phyloP scores from a whole-genome alignment of 2,888 invertebrate genomes.

The Microdon myrmicae region DNA sequence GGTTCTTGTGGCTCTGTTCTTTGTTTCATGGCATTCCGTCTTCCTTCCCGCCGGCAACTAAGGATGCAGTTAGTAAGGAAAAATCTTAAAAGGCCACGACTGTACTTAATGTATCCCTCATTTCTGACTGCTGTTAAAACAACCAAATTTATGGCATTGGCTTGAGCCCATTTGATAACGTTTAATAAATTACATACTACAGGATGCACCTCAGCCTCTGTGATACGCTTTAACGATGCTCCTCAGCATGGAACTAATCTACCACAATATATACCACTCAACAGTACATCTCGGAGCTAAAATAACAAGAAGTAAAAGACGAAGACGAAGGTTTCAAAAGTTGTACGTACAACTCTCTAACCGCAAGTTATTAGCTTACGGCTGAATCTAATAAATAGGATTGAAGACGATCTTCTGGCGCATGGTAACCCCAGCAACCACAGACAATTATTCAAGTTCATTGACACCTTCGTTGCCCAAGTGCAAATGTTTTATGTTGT shows the following conservation, averaged over 20 bases:
- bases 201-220: not conserved
- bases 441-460: conserved; percentile 37
- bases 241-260: conserved; percentile 7
- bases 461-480: conserved; percentile 27
- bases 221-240: too few species aligned
- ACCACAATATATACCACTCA: conserved; percentile 8
- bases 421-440: conserved; percentile 19
- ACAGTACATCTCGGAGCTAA: too few species aligned
- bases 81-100: conserved; percentile 1
- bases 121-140: conserved; percentile 6
- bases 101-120: conserved; percentile 9
- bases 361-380: conserved; percentile 27
- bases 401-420: conserved; percentile 35
- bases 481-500: conserved; percentile 40
- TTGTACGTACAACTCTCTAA: conserved; percentile 19
- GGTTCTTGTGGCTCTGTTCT: conserved; percentile 3
- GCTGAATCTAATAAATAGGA: conserved; percentile 36
- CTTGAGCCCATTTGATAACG: conserved; percentile 13
- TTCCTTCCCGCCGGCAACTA: conserved; percentile 1
- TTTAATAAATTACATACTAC: conserved; percentile 8
- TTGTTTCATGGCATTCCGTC: conserved; percentile 5
- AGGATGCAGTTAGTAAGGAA: conserved; percentile 12
- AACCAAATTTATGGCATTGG: conserved; percentile 19
- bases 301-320: too few species aligned
- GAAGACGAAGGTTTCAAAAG: too few species aligned